phyloP scores from a whole-genome alignment of 2,113 vertebrate genomes.

The Epinephelus lanceolatus region DNA sequence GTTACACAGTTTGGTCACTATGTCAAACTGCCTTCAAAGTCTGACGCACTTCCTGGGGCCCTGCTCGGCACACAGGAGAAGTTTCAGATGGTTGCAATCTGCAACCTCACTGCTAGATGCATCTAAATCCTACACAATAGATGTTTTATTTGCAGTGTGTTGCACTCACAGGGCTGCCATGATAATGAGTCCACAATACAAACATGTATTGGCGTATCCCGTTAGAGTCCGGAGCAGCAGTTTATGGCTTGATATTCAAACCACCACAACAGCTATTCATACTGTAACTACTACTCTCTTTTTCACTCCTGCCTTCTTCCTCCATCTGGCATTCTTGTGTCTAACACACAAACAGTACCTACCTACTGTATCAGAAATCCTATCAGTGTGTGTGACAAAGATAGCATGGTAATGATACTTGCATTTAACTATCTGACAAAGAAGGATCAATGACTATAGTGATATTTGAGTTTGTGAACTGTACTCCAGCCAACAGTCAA shows the following conservation, averaged over 20 bases:
- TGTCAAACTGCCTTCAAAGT: no score
- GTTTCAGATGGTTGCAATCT: no score
- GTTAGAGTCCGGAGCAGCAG: background rate
- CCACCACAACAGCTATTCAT: background rate
- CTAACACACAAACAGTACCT: background rate
- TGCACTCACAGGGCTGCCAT: no score
- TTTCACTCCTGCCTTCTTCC: background rate
- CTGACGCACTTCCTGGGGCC: no score
- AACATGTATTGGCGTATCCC: no score
- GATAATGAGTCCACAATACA: no score
- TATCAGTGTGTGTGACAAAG: background rate
- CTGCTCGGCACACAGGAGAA: no score
- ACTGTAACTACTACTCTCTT: background rate
- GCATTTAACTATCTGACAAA: background rate
- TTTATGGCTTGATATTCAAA: background rate
- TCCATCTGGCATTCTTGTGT: no score
- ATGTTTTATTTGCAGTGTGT: no score
- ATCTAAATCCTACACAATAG: no score
- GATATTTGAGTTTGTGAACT: background rate
- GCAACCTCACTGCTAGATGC: no score
- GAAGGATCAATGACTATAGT: background rate
- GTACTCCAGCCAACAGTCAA: background rate
- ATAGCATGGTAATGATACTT: background rate
- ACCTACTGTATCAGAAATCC: background rate
- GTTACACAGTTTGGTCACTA: no score